These are phyloP conservation scores for Haliaeetus leucogaster DNA, from an alignment of 2,113 vertebrate genomes.

Conservation along the genomic window DNA sequence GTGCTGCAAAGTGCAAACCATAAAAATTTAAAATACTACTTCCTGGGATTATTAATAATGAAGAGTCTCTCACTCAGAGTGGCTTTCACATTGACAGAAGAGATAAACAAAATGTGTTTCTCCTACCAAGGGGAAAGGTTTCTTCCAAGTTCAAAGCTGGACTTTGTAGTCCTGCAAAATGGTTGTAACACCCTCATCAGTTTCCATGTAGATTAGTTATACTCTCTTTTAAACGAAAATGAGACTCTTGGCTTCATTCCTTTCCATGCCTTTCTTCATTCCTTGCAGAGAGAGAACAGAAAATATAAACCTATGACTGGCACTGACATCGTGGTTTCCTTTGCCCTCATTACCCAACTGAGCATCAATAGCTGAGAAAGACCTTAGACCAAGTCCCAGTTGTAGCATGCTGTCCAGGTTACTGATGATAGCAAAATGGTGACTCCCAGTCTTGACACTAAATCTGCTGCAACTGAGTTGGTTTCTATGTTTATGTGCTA, in stretches of 20 bases:
- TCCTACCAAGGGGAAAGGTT: conserved; percentile 46
- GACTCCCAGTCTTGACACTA: not conserved
- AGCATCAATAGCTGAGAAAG: not conserved
- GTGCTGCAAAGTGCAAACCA: conserved; percentile 64
- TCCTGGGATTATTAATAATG: conserved; percentile 76
- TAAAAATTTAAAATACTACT: conserved; percentile 79
- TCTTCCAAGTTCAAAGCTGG: conserved; percentile 29
- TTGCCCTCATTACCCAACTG: not conserved
- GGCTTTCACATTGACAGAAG: conserved; percentile 53
- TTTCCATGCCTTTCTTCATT: not conserved
- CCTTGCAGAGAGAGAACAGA: not conserved
- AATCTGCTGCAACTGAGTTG: not conserved
- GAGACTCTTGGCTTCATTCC: not conserved
- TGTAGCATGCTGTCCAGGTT: not conserved
- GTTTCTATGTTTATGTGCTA: not conserved
- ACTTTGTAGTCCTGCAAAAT: conserved; percentile 5
- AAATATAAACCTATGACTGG: not conserved
- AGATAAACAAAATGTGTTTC: conserved; percentile 58
- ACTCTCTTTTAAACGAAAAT: conserved; percentile 10
- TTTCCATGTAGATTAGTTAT: not conserved
- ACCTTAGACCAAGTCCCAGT: not conserved
- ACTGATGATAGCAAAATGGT: not conserved
- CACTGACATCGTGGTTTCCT: not conserved
- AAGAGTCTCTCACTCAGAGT: conserved; percentile 62
- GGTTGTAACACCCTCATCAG: not conserved